Evolutionary conservation across 2,113 vertebrate genomes (phyloP).

Genomic region (Argyrosomus japonicus): DNA sequence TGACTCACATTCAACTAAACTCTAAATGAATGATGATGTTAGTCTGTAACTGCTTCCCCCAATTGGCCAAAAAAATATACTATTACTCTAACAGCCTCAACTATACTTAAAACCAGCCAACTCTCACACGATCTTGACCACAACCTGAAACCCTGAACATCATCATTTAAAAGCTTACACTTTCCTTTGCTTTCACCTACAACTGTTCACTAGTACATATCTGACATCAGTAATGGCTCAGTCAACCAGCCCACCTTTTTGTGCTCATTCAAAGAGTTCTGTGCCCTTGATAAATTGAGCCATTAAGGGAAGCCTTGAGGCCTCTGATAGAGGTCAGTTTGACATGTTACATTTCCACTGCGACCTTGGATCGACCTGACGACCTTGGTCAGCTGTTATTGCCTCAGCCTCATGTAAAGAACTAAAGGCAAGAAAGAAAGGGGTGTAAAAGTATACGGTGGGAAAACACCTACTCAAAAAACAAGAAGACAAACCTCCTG

Average conservation of each 20-base stretch:
- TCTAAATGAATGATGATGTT: no score
- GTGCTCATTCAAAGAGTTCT: conserved; percentile 39
- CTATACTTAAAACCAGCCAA: not conserved
- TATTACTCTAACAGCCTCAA: no score
- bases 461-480: conserved; percentile 9
- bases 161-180: conserved; percentile 7
- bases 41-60: no score
- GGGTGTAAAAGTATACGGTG: not conserved
- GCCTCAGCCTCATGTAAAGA: not conserved
- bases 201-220: conserved; percentile 8
- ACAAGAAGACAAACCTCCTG: conserved; percentile 6
- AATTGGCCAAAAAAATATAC: no score
- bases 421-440: not conserved
- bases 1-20: no score
- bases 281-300: conserved; percentile 53
- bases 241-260: conserved; percentile 26
- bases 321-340: conserved; percentile 18
- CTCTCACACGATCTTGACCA: conserved; percentile 6
- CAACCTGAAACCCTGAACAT: conserved; percentile 22
- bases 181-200: conserved; percentile 7
- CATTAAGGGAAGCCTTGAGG: conserved; percentile 41
- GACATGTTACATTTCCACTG: conserved; percentile 2
- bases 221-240: not conserved
- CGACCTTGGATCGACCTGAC: conserved; percentile 5
- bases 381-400: conserved; percentile 25